These are phyloP conservation scores for Phrynosoma blainvillii DNA, from an alignment of 2,113 vertebrate genomes.

Conservation along the genomic window DNA sequence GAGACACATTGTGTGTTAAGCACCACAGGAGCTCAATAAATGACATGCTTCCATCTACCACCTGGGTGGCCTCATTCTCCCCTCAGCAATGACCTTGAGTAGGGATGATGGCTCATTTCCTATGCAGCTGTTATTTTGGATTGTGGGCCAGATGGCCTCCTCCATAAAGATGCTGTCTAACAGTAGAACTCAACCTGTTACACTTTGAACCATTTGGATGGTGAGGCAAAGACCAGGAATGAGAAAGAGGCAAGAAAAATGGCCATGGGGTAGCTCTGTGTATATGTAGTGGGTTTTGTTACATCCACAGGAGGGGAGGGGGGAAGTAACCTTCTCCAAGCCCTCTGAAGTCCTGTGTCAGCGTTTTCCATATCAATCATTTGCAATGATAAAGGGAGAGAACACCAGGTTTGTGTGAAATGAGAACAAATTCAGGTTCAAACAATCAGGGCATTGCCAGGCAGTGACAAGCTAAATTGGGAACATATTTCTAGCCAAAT, in stretches of 20 bases:
- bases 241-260: conserved; percentile 22
- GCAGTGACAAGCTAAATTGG: conserved; percentile 40
- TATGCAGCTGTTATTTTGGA: conserved; percentile 51
- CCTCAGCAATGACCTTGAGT: not conserved
- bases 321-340: conserved; percentile 41
- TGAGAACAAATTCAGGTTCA: conserved; percentile 43
- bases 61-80: not conserved
- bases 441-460: conserved; percentile 39
- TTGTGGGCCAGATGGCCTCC: conserved; percentile 31
- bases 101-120: not conserved
- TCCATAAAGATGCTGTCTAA: conserved; percentile 46
- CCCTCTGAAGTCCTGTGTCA: conserved; percentile 47
- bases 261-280: not conserved
- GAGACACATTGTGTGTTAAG: not conserved
- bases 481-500: conserved; percentile 52
- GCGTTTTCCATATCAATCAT: conserved; percentile 46
- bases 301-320: not conserved
- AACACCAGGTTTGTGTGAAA: conserved; percentile 56
- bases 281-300: conserved; percentile 45
- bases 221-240: conserved; percentile 9
- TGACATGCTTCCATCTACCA: not conserved
- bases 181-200: conserved; percentile 60
- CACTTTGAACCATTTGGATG: conserved; percentile 40
- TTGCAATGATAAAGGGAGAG: conserved; percentile 43
- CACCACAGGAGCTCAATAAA: fast-evolving